These are phyloP conservation scores for Hirtodrosophila histrioides DNA, from an alignment of 2,888 invertebrate species.

Conservation along the genomic window DNA sequence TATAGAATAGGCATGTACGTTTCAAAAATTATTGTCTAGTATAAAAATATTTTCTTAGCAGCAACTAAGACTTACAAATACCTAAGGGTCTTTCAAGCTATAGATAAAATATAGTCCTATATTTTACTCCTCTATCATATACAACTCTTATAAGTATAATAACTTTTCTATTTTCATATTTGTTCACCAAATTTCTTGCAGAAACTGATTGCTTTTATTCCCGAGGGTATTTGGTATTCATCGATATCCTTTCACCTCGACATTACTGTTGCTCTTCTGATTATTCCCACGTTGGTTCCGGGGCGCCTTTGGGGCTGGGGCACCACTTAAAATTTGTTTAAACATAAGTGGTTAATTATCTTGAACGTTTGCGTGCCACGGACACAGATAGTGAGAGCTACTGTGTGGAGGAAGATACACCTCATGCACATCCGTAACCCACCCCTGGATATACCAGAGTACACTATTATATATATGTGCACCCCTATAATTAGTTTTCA, in stretches of 20 bases:
- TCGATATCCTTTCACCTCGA: slow-evolving; percentile 2
- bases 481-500: slow-evolving; percentile 76
- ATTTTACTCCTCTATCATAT: no score
- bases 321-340: slow-evolving; percentile 77
- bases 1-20: no score
- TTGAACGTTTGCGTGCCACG: slow-evolving; percentile 70
- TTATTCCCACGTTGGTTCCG: slow-evolving; percentile 70
- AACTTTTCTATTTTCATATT: no score
- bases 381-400: slow-evolving; percentile 38
- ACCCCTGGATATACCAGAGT: slow-evolving; percentile 1
- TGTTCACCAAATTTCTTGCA: no score
- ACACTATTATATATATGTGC: slow-evolving; percentile 13
- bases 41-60: no score
- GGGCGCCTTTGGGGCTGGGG: slow-evolving; percentile 46
- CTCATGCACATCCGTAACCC: slow-evolving; percentile 34
- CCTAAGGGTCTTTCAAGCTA: no score
- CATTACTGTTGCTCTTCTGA: slow-evolving; percentile 48
- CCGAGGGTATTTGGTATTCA: slow-evolving; percentile 33
- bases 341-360: slow-evolving; percentile 81
- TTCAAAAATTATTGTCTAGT: no score
- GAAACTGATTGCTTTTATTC: no score
- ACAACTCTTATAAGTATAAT: no score
- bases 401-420: slow-evolving; percentile 43
- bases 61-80: no score
- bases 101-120: no score